Evolutionary conservation across 2,113 vertebrate species (phyloP).

Genomic region (Chlamydotis undulata): DNA sequence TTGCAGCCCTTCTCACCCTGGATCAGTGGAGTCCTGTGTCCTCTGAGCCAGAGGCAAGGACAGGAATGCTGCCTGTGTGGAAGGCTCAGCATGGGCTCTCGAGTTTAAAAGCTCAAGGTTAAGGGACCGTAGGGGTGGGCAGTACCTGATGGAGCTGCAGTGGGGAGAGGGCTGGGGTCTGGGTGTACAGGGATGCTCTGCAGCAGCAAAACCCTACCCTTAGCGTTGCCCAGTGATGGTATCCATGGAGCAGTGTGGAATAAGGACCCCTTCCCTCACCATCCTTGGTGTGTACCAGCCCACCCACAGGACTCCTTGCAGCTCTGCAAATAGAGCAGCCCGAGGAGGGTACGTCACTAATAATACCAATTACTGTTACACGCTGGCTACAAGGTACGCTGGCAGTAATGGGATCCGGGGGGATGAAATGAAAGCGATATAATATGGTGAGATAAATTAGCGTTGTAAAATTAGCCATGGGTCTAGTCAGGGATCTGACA

Average conservation of each 20-base stretch:
- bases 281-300: background rate
- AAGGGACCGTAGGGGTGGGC: rapidly evolving
- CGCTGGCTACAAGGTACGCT: conserved; percentile 59
- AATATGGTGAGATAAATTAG: conserved; percentile 73
- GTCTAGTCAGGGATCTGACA: conserved; percentile 68
- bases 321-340: conserved; percentile 44
- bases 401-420: conserved; percentile 61
- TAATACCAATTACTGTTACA: conserved; percentile 70
- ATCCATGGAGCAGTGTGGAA: rapidly evolving
- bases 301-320: background rate
- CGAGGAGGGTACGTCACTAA: conserved; percentile 13
- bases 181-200: background rate
- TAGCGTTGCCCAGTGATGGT: rapidly evolving
- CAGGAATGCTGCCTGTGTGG: background rate
- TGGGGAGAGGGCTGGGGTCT: background rate
- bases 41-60: background rate
- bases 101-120: background rate
- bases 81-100: rapidly evolving
- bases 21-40: background rate
- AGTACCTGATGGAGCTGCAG: background rate
- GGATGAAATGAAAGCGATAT: conserved; percentile 60
- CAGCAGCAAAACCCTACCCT: background rate
- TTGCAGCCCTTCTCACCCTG: background rate
- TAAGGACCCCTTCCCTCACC: background rate
- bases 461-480: conserved; percentile 67